Base-by-base conservation (phyloP, 2,797 vertebrate species). In the Semaprochilodus insignis region DNA sequence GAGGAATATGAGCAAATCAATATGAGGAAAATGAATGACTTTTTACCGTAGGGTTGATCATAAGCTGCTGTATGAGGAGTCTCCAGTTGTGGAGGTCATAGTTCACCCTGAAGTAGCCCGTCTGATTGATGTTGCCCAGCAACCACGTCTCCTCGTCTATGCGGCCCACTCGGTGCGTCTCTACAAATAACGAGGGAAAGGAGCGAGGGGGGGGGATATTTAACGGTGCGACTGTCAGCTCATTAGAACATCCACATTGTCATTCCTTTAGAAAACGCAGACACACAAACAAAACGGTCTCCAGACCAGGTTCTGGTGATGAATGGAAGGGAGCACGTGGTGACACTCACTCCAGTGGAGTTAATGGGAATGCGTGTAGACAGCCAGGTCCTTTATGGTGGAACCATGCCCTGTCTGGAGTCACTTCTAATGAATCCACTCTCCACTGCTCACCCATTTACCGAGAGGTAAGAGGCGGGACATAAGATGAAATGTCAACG, bases 41-140 rank as follows among this genome's bases (percentile, higher is more conserved):
- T 86, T 86, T 75, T 94, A 99, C 98, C 89, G 96, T 93, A 54
- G 95, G 96, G 84, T 97, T 97, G 88, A 82, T 95, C 93, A 95
- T 97, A 74, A 99, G 95, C 81, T 99, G 98, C 83, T 96, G 96
- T 86, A 97, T 97, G 83, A 99, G 91, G 85, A 98, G 92, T 83
- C 93, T 97, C 98, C 98, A 99, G 91, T 99, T 99, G 87, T 95
- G 95, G 78, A 97, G 94, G 93, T 99, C 97, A 76, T 99, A 99
- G 95, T 99, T 99, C 90, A 99, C 97, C 81, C 98, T 95, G 87
- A 99, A 99, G 91, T 99, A 99, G 16, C 98, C 98, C 0, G 96
- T 99, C 93, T 99, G 98, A 91, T 99, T 99, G 90, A 99, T 96
- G 91, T 99, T 99, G 71, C 97, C 98, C 21, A 99, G 92, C 86